phyloP scores from a whole-genome alignment of 2,888 invertebrate species.

The Neocrepidodera transversa region DNA sequence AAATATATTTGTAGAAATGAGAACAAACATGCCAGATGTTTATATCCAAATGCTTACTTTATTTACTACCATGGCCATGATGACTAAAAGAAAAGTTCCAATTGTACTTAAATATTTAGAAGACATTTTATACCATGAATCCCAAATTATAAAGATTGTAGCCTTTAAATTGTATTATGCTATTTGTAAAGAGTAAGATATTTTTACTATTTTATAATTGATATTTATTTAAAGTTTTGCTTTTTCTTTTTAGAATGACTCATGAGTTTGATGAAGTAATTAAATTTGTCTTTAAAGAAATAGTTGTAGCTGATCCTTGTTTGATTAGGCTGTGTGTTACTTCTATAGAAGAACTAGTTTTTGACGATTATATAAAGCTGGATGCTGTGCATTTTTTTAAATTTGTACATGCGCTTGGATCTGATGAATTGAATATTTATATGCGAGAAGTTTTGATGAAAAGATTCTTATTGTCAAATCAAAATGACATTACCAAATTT shows the following conservation, averaged over 20 bases:
- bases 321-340: constrained; percentile 39
- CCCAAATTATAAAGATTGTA: constrained; percentile 37
- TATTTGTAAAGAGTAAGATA: constrained; percentile 43
- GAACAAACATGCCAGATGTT: constrained; percentile 33
- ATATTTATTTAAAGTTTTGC: too few relatives aligned
- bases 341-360: constrained; percentile 43
- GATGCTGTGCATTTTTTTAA: constrained; percentile 39
- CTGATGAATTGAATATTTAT: constrained; percentile 37
- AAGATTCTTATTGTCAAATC: constrained; percentile 43
- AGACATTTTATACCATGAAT: constrained; percentile 31
- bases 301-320: constrained; percentile 40
- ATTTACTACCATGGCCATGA: constrained; percentile 42
- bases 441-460: constrained; percentile 41
- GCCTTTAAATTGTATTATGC: constrained; percentile 42
- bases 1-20: constrained; percentile 23
- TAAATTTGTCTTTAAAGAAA: constrained; percentile 37
- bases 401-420: constrained; percentile 42
- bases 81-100: constrained; percentile 40
- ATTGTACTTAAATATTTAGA: constrained; percentile 34
- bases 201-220: constrained; percentile 3
- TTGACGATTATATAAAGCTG: constrained; percentile 42
- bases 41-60: constrained; percentile 43
- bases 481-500: constrained; percentile 43
- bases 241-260: constrained; percentile 39
- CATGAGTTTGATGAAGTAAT: constrained; percentile 45